phyloP scores from a whole-genome alignment of 2,797 vertebrate genomes.

The Crax fasciolata region DNA sequence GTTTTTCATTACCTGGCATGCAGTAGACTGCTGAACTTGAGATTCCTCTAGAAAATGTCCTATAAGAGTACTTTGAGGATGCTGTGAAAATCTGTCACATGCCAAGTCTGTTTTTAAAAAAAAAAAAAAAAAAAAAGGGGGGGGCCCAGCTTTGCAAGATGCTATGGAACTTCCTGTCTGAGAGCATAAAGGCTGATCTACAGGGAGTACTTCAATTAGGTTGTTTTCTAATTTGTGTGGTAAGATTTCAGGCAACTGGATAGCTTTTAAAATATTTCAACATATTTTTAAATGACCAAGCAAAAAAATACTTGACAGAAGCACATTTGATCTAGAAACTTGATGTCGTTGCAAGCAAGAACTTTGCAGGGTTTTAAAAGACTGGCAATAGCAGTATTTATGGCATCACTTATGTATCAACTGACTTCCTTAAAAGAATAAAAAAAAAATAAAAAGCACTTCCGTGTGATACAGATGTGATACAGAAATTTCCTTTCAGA shows the following conservation, averaged over 20 bases:
- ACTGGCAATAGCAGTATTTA: background rate
- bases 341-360: background rate
- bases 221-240: background rate
- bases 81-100: background rate
- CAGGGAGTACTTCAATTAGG: background rate
- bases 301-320: background rate
- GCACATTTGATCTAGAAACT: background rate
- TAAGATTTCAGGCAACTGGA: background rate
- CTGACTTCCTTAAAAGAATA: background rate
- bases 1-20: background rate
- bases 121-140: background rate
- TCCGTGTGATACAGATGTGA: background rate
- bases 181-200: background rate
- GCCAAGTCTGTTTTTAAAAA: background rate
- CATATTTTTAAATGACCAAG: background rate
- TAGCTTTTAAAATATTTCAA: background rate
- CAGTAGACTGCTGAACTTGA: background rate
- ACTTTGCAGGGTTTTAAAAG: background rate
- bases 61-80: background rate
- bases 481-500: background rate
- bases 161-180: background rate
- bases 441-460: background rate
- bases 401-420: background rate
- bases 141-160: background rate
- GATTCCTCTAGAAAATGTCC: background rate